phyloP scores from a whole-genome alignment of 2,113 vertebrate genomes.

The Phyllostomus hastatus region DNA sequence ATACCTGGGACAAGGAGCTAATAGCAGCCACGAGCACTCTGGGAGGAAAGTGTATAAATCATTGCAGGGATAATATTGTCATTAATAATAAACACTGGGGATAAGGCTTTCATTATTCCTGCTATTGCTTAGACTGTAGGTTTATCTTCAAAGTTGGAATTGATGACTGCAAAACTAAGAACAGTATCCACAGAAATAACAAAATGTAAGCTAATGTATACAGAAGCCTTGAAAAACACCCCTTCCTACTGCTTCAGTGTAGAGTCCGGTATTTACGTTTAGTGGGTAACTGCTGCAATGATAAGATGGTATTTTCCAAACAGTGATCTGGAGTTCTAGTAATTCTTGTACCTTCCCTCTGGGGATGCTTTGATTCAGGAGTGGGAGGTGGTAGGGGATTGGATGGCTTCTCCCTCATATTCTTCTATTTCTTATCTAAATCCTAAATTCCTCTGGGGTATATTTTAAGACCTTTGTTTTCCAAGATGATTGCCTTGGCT shows the following conservation, averaged over 20 bases:
- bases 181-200: not conserved
- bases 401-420: not conserved
- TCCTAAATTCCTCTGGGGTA: not conserved
- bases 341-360: not conserved
- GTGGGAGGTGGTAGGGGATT: not conserved
- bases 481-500: not conserved
- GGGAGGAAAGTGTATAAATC: slow-evolving; percentile 52
- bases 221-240: not conserved
- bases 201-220: not conserved
- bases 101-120: slow-evolving; percentile 53
- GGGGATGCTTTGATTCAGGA: not conserved
- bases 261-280: not conserved
- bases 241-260: not conserved
- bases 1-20: slow-evolving; percentile 57
- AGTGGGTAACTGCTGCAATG: not conserved
- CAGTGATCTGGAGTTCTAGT: not conserved
- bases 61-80: slow-evolving; percentile 54
- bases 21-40: slow-evolving; percentile 31
- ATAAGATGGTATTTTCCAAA: not conserved
- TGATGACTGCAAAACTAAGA: not conserved
- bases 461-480: not conserved
- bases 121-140: not conserved
- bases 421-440: not conserved
- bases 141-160: slow-evolving; percentile 44
- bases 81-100: slow-evolving; percentile 66